Percentiles rank a stretch among this genome's conserved stretches.
Conservation (phyloP, 1,140 invertebrate genomes). For the Solenopsis fugax region DNA sequence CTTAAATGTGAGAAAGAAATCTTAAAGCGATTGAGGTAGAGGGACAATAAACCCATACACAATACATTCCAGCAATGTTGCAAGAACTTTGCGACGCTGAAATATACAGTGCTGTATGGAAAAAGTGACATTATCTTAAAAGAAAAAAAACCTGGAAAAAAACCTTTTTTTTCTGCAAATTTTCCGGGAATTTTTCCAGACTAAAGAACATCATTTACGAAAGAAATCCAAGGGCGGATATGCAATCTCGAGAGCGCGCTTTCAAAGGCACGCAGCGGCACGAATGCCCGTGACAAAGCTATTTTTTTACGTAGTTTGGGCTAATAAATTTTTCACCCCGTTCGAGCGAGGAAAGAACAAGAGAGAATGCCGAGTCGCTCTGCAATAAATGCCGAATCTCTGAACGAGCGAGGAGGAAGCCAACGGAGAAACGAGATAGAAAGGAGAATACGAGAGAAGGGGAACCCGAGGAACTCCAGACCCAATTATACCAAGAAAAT, state of each 20-base stretch:
- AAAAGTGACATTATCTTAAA: no score
- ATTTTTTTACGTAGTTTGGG: not conserved
- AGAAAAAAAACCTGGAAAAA: no score
- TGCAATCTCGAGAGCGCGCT: not conserved
- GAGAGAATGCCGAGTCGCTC: not conserved
- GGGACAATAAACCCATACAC: no score
- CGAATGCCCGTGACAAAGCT: no score
- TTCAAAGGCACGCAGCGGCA: no score
- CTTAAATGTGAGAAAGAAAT: no score
- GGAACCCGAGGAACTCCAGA: not conserved
- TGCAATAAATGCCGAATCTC: not conserved
- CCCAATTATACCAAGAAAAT: constrained; percentile 68
- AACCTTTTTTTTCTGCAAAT: no score
- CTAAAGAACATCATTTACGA: no score
- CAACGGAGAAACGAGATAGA: not conserved
- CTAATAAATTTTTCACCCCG: not conserved
- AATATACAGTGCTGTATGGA: no score
- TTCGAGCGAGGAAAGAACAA: not conserved
- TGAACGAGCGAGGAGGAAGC: constrained; percentile 1
- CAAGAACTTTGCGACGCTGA: no score
- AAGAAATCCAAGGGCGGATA: not conserved
- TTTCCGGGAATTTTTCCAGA: not conserved
- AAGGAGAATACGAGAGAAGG: constrained; percentile 17
- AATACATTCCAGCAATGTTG: no score
- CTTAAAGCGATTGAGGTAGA: no score